Evolutionary conservation across 2,888 invertebrate species (phyloP), one percentile per base, ranked within the genome.

Genomic region (Hipparchia semele): DNA sequence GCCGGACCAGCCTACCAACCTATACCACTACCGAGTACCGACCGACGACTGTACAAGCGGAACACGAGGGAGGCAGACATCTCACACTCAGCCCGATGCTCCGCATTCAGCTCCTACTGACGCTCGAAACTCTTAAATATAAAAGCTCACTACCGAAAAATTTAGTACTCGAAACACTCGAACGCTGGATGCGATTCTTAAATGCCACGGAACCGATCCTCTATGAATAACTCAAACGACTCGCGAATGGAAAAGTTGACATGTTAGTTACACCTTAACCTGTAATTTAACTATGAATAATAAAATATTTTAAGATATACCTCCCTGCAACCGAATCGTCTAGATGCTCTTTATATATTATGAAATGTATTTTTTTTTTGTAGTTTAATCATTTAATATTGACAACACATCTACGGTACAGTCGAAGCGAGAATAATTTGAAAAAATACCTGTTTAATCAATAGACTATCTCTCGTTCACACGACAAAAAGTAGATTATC

Each of bases 361-460:
- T 89, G 92, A 91, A 91, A 91, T 91, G 90, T 91, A 87, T 89
- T 90, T 90, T 87, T 90, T 90, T 87, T 91, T 88, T 89, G 87
- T 89, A 90, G 89, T 90, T 92, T 93, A 89, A 86, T 88, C 78
- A 86, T 90, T 90, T 90, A 91, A 89, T 90, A 90, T 87, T 91
- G 93, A 92, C 90, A 94, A 94, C 93, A 94, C 92, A 92, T 92
- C 94, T 94, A 94, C 93, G 88, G 91, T 94, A 94, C 91, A 93
- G 92, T 92, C 87, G 92, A 94, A 93, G 94, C 93, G 94, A 94
- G 93, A 93, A 91, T 90, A 90, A 86, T 90, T 93, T 92, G 91
- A 93, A 93, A 93, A 93, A 92, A 93, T 92, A 93, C 93, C 91
- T 90, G 93, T 92, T 93, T 88, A 92, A 90, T 89, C 87, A 88